These are phyloP conservation scores for Apodemia mormo DNA, from an alignment of 2,888 invertebrate species.

Conservation along the genomic window DNA sequence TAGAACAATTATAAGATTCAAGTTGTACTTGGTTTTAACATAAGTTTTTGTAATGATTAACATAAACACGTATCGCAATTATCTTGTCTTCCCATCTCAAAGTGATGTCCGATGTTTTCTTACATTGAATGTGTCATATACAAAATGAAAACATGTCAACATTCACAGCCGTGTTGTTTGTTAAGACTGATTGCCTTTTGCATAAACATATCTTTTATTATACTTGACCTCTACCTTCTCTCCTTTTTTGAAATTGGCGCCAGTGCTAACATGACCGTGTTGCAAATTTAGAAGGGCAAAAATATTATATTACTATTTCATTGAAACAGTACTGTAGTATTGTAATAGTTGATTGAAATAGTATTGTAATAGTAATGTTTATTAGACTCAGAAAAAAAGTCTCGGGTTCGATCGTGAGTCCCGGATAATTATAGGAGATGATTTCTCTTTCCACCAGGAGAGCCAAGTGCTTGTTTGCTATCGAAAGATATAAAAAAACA, in stretches of 20 bases:
- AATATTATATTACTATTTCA: background rate
- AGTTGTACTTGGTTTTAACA: background rate
- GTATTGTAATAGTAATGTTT: too few relatives aligned
- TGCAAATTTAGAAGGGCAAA: background rate
- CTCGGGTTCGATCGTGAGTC: too few relatives aligned
- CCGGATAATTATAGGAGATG: too few relatives aligned
- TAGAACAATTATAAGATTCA: background rate
- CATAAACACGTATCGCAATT: conserved; percentile 4
- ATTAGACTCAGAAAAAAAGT: too few relatives aligned
- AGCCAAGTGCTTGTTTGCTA: too few relatives aligned
- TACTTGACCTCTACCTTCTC: conserved; percentile 6
- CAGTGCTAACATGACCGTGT: background rate
- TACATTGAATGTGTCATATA: conserved; percentile 16
- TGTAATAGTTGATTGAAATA: too few relatives aligned
- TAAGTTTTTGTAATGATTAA: conserved; percentile 6
- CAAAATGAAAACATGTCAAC: conserved; percentile 18
- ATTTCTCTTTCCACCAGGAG: too few relatives aligned
- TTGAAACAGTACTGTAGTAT: background rate
- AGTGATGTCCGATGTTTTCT: conserved; percentile 3
- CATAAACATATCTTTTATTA: background rate
- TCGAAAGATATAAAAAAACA: too few relatives aligned
- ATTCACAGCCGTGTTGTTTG: background rate
- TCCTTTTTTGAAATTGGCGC: conserved; percentile 12
- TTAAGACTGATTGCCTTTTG: background rate
- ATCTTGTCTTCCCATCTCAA: conserved; percentile 8